Percentiles rank a stretch among this genome's conserved stretches.
These are phyloP conservation scores for Lithophane semibrunnea DNA, from an alignment of 2,888 invertebrate genomes.

Conservation along the genomic window DNA sequence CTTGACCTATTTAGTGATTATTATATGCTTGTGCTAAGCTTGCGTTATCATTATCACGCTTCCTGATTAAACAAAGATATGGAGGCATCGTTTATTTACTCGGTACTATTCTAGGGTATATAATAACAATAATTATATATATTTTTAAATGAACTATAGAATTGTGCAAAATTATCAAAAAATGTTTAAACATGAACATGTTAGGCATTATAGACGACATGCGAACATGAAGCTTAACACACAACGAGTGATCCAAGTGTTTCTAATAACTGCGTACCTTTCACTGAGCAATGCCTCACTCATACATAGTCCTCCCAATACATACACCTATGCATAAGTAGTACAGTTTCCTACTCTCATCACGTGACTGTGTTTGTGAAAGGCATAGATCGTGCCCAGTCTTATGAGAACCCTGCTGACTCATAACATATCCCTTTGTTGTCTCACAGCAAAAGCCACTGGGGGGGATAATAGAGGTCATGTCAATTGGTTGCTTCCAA, in stretches of 20 bases:
- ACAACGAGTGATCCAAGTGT: conserved; percentile 25
- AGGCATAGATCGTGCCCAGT: conserved; percentile 69
- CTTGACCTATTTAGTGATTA: conserved; percentile 34
- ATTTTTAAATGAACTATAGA: not conserved
- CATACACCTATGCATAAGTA: conserved; percentile 28
- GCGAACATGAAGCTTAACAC: conserved; percentile 13
- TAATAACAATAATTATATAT: not conserved
- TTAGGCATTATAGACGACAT: conserved; percentile 8
- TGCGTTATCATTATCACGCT: conserved; percentile 4
- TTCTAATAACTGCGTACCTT: conserved; percentile 56
- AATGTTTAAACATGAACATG: conserved; percentile 13
- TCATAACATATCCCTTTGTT: conserved; percentile 62
- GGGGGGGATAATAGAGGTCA: conserved; percentile 61
- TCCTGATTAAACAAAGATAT: not conserved
- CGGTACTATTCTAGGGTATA: not conserved
- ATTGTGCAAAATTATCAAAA: conserved; percentile 26
- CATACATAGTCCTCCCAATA: conserved; percentile 29
- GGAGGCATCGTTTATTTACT: not conserved
- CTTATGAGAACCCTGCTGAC: conserved; percentile 64
- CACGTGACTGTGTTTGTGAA: conserved; percentile 81
- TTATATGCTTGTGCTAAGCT: conserved; percentile 12
- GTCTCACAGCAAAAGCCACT: conserved; percentile 31
- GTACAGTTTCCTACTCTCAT: conserved; percentile 59
- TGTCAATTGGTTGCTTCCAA: conserved; percentile 61
- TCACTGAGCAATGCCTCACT: conserved; percentile 52